These are phyloP conservation scores for Luperina testacea DNA, from an alignment of 2,888 invertebrate species.

Conservation along the genomic window DNA sequence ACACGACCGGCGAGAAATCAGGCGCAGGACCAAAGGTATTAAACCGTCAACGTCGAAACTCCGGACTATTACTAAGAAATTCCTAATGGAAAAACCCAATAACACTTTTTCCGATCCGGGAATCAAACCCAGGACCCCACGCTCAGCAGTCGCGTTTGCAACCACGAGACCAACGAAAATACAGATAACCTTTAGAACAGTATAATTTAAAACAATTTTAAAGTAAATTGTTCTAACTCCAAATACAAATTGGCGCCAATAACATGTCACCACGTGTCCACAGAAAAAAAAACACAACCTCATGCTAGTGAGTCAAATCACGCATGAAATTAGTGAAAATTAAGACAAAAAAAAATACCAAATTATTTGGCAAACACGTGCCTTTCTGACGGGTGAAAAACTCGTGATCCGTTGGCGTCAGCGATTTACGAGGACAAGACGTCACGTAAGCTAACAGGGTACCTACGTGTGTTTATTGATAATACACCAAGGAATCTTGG, in stretches of 20 bases:
- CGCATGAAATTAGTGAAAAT: slow-evolving; percentile 34
- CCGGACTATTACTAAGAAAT: too few relatives aligned
- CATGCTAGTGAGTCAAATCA: slow-evolving; percentile 34
- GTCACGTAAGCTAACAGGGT: slow-evolving; percentile 25
- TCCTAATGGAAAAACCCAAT: too few relatives aligned
- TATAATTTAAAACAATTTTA: neutral
- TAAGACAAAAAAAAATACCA: neutral
- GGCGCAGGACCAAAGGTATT: too few relatives aligned
- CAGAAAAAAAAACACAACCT: slow-evolving; percentile 9
- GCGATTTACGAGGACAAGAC: slow-evolving; percentile 9
- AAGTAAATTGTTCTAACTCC: neutral
- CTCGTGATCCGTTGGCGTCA: slow-evolving; percentile 55
- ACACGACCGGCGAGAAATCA: too few relatives aligned
- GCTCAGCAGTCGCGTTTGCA: too few relatives aligned
- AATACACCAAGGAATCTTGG: neutral
- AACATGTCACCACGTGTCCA: slow-evolving; percentile 8
- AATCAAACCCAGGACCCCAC: too few relatives aligned
- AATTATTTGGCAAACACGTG: slow-evolving; percentile 43
- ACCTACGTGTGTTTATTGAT: slow-evolving; percentile 20
- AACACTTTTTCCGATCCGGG: too few relatives aligned
- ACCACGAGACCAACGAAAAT: too few relatives aligned
- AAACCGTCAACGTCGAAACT: too few relatives aligned
- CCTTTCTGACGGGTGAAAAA: slow-evolving; percentile 19
- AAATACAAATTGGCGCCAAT: neutral
- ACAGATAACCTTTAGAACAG: too few relatives aligned